A percentile compares a stretch with the other conserved stretches of the same genome.
Evolutionary conservation across 2,113 vertebrate species (phyloP).

Genomic region (Thomomys bottae): DNA sequence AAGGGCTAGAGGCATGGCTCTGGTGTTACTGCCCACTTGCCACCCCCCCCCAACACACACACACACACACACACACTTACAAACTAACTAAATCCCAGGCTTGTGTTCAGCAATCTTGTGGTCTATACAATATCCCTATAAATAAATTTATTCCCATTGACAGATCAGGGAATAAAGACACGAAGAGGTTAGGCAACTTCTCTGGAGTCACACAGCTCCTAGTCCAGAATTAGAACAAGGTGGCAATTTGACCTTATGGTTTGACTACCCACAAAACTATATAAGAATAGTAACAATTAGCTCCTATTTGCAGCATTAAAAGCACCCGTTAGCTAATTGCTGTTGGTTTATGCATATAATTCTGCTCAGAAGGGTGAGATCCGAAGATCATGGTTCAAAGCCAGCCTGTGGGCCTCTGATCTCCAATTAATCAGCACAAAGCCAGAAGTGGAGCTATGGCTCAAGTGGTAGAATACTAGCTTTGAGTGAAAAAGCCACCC

Average conservation of each 20-base stretch:
- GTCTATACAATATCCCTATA: neutral
- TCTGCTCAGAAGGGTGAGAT: too few species aligned
- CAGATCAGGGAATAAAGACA: slow-evolving; percentile 13
- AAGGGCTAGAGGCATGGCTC: too few species aligned
- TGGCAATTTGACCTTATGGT: neutral
- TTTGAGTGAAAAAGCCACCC: too few species aligned
- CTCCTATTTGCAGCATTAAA: neutral
- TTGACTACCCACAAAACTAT: neutral
- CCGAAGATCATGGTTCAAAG: too few species aligned
- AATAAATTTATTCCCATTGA: slow-evolving; percentile 7
- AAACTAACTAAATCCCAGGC: neutral
- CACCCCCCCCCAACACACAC: too few species aligned
- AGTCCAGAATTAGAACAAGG: neutral
- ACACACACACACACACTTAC: too few species aligned
- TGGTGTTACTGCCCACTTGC: neutral
- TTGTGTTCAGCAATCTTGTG: neutral
- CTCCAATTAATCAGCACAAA: too few species aligned
- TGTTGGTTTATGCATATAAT: too few species aligned
- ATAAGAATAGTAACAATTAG: neutral
- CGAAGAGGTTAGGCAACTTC: neutral
- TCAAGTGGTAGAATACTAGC: too few species aligned
- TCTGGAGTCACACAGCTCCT: neutral
- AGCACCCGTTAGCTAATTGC: neutral
- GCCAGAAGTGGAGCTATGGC: too few species aligned
- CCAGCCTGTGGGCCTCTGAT: too few species aligned